Base-by-base conservation (phyloP, 2,888 invertebrate species). In the Drosophila histrio region DNA sequence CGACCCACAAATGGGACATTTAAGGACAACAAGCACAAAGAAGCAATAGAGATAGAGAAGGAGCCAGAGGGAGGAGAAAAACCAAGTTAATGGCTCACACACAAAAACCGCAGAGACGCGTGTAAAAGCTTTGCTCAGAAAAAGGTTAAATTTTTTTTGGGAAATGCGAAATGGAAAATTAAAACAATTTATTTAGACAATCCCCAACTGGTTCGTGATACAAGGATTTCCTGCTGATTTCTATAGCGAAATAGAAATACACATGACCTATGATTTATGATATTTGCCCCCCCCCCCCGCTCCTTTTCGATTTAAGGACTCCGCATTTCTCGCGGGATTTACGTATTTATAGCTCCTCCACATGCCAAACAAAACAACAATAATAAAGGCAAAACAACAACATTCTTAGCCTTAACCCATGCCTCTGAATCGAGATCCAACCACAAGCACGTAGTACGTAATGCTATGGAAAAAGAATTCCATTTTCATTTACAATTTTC, bases 381-480 rank as follows among this genome's bases (percentile, higher is more conserved):
- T 2, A 15, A 22, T 2, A 21, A 11, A 15, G 13, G n/a, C n/a
- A 50, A 15, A 36, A 50, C 3, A 50, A 38, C 19, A 59, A 30
- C 41, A 34, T 47, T 68, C 53, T 58, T 57, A 66, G 50, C 60
- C 68, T 63, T 64, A 74, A 44, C 60, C 59, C 47, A 36, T 15
- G 44, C 44, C 65, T 64, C 34, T 21, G 30, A n/a, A 13, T 13
- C 17, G 19, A 1, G 30, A 21, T 21, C 8, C n/a, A 64, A 62
- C 80, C 87, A 28, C 87, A 67, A 57, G 74, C 87, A 77, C 84
- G 80, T 72, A 22, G n/a, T n/a, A n/a, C n/a, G n/a, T 65, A 17
- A 41, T 36, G 36, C 36, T 28, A 43, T n/a, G 28, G 24, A 43
- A 30, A 50, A 54, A 39, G 19, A 56, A 67, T 76, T 65, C 80